phyloP scores from a whole-genome alignment of 2,888 invertebrate genomes.

The Pheosia gnoma region DNA sequence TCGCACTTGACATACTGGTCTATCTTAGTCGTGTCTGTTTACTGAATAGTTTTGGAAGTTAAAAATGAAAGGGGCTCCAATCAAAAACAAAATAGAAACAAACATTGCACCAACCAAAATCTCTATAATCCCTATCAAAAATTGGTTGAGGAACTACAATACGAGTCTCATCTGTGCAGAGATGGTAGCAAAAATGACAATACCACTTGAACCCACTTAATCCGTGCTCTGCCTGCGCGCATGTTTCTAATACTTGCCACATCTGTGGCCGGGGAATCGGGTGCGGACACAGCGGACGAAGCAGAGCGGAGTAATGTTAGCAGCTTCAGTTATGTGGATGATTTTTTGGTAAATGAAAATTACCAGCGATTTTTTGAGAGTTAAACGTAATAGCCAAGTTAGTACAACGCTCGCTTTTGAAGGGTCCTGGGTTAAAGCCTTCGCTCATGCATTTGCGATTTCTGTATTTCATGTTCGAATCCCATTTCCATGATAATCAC shows the following conservation, averaged over 20 bases:
- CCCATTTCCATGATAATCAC: no score
- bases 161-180: conserved; percentile 46
- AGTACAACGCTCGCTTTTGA: no score
- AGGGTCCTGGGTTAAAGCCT: no score
- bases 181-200: conserved; percentile 53
- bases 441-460: no score
- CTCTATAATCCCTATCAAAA: conserved; percentile 48
- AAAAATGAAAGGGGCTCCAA: neutral
- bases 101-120: conserved; percentile 25
- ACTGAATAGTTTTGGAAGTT: no score
- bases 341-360: no score
- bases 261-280: conserved; percentile 54
- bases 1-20: no score
- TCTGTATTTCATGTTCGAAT: no score
- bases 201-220: conserved; percentile 62
- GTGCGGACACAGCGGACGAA: conserved; percentile 8
- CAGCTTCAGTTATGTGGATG: neutral
- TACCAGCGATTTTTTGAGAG: no score
- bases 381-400: no score
- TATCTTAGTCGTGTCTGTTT: no score
- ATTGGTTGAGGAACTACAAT: conserved; percentile 32
- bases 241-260: conserved; percentile 67
- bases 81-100: conserved; percentile 4
- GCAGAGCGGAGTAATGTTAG: neutral
- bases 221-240: conserved; percentile 49